Percentiles rank a stretch among this genome's conserved stretches.
Conservation (phyloP, 2,888 invertebrate genomes). For the Eupithecia tripunctaria region DNA sequence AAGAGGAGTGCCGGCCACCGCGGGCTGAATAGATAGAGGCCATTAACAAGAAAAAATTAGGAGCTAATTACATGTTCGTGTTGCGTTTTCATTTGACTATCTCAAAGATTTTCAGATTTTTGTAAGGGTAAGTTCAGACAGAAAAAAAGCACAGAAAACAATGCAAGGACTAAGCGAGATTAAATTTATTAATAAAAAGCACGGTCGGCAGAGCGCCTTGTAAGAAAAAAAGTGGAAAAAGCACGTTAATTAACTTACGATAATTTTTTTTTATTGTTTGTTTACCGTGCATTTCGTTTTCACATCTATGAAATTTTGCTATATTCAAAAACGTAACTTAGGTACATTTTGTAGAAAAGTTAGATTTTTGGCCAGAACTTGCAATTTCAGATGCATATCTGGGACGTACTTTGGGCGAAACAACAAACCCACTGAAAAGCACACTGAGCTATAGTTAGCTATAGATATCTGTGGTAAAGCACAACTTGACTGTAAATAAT, state of each 20-base stretch:
- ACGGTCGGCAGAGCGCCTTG: not conserved
- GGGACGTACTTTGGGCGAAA: not conserved
- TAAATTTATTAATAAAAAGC: not conserved
- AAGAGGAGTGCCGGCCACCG: constrained; percentile 5
- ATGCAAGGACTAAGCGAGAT: not conserved
- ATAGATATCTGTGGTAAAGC: too few species aligned
- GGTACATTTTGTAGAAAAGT: not conserved
- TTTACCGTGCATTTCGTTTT: not conserved
- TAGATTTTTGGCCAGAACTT: not conserved
- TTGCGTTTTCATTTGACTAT: not conserved
- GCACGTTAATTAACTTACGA: not conserved
- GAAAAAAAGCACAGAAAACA: not conserved
- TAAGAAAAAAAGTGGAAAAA: not conserved
- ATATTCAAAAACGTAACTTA: not conserved
- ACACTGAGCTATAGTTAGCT: too few species aligned
- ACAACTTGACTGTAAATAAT: not conserved
- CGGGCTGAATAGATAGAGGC: constrained; percentile 1
- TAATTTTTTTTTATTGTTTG: not conserved
- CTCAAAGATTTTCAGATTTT: not conserved
- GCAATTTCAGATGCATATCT: not conserved
- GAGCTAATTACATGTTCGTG: not conserved
- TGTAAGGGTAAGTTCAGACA: not conserved
- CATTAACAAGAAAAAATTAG: constrained; percentile 1
- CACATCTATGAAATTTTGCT: not conserved
- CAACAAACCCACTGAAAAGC: not conserved